These are phyloP conservation scores for Mixornis gularis DNA, from an alignment of 2,113 vertebrate genomes.

Conservation along the genomic window DNA sequence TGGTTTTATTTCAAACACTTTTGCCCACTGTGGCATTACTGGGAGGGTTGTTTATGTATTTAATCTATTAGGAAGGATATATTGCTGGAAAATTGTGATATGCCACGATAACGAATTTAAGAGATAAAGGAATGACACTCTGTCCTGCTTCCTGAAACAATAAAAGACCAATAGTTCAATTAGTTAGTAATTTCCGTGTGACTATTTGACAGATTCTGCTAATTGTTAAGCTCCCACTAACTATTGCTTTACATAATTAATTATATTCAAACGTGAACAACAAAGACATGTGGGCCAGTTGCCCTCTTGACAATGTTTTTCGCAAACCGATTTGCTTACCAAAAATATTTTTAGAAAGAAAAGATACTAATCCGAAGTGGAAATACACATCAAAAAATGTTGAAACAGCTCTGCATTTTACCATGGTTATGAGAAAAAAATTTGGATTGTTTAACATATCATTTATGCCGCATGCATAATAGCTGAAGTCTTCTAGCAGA, in stretches of 20 bases:
- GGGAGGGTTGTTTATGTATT: constrained; percentile 70
- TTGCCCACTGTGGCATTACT: constrained; percentile 62
- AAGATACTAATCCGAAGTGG: constrained; percentile 71
- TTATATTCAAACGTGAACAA: constrained; percentile 85
- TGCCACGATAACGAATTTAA: constrained; percentile 49
- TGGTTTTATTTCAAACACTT: constrained; percentile 73
- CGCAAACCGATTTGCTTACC: constrained; percentile 69
- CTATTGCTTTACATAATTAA: constrained; percentile 93
- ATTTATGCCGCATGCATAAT: constrained; percentile 68
- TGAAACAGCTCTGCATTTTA: constrained; percentile 70
- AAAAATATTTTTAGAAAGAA: constrained; percentile 76
- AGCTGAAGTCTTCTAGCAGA: constrained; percentile 65
- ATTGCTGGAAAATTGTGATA: constrained; percentile 39
- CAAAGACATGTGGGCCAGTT: constrained; percentile 79
- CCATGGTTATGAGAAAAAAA: constrained; percentile 70
- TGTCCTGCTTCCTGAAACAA: constrained; percentile 82
- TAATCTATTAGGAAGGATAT: constrained; percentile 59
- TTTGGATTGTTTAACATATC: constrained; percentile 67
- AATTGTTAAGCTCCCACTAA: constrained; percentile 93
- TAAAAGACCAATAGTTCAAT: constrained; percentile 89
- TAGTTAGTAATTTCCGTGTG: constrained; percentile 88
- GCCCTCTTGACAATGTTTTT: constrained; percentile 75
- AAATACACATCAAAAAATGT: constrained; percentile 81
- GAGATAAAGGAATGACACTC: constrained; percentile 69
- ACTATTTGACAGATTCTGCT: constrained; percentile 90